phyloP scores from a whole-genome alignment of 1,140 invertebrate genomes.

The Bombus superbus region DNA sequence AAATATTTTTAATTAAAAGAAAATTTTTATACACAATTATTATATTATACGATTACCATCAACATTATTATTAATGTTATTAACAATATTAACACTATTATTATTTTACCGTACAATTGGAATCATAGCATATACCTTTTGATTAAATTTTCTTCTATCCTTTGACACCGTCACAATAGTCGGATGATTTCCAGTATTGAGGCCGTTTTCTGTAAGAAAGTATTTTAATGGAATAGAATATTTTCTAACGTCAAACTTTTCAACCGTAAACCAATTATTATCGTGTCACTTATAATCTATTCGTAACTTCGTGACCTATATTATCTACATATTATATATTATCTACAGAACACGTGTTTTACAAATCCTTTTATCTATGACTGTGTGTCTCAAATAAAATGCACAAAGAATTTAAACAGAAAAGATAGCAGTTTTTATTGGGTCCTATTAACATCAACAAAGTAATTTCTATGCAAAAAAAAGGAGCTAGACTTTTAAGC shows the following conservation, averaged over 20 bases:
- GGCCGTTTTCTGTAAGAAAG: constrained; percentile 79
- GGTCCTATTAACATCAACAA: too few relatives aligned
- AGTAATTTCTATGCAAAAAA: too few relatives aligned
- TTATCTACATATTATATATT: not conserved
- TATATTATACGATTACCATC: not conserved
- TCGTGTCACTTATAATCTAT: constrained; percentile 69
- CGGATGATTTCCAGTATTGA: constrained; percentile 72
- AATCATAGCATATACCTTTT: constrained; percentile 81
- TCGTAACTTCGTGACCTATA: constrained; percentile 68
- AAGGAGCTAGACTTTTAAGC: not conserved
- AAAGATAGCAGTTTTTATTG: not conserved
- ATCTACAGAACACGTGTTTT: constrained; percentile 23
- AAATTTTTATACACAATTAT: not conserved
- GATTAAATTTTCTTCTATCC: constrained; percentile 85
- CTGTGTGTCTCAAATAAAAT: not conserved
- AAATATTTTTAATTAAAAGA: not conserved
- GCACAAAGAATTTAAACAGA: not conserved
- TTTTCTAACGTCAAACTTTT: not conserved
- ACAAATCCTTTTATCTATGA: constrained; percentile 55
- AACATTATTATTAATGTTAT: not conserved
- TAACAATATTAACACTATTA: not conserved
- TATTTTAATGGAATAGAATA: not conserved
- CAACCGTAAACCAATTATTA: constrained; percentile 59
- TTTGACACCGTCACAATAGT: constrained; percentile 84
- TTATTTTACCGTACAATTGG: not conserved